Evolutionary conservation across 2,888 invertebrate genomes (phyloP).

Genomic region (Ctena decussata): DNA sequence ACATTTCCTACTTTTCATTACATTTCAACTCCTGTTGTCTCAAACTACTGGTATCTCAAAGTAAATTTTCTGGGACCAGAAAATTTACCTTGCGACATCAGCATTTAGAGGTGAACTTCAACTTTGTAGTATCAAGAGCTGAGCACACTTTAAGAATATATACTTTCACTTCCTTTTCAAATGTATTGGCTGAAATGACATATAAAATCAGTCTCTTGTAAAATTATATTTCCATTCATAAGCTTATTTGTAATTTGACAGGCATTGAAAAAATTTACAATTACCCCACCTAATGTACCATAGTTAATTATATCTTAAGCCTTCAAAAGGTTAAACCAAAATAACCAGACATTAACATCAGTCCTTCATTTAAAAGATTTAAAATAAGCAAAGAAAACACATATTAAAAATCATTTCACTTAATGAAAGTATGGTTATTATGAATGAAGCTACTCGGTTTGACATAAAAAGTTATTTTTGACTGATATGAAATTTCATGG

Average conservation of each 20-base stretch:
- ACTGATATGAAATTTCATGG: not conserved
- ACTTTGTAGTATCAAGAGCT: no score
- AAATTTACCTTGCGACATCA: no score
- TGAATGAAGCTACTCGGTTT: not conserved
- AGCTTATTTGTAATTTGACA: not conserved
- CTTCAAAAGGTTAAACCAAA: not conserved
- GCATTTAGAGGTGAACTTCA: no score
- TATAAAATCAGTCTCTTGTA: not conserved
- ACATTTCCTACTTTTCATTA: no score
- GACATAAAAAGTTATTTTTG: not conserved
- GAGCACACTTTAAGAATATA: no score
- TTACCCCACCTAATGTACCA: not conserved
- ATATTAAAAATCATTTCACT: no score
- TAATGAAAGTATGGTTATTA: no score
- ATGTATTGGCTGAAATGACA: not conserved
- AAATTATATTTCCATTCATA: not conserved
- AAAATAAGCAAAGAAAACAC: not conserved
- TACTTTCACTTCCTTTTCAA: no score
- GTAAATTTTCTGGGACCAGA: no score
- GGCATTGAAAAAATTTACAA: not conserved
- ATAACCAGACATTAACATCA: not conserved
- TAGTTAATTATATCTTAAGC: slow-evolving; percentile 1
- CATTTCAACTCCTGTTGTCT: no score
- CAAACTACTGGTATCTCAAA: no score
- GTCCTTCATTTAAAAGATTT: not conserved